Evolutionary conservation across 2,113 vertebrate genomes (phyloP), one percentile per base, ranked within the genome.

Genomic region (Oreocharis arfaki): DNA sequence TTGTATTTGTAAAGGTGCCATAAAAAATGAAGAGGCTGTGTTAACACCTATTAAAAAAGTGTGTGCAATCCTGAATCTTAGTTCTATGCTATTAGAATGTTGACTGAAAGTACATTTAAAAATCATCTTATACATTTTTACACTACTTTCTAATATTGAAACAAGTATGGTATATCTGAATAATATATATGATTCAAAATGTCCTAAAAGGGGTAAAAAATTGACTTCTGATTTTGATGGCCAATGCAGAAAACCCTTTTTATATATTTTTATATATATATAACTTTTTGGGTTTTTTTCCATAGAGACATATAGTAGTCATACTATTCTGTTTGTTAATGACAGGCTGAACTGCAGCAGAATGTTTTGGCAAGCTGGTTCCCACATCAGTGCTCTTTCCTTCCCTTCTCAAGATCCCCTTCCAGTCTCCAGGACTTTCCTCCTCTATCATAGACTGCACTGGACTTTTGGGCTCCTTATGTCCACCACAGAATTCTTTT

Each of bases 51-150:
- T 9, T 55, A 55, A 80, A 82, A 90, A 75, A 22, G 4, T 39
- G 46, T 0, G 0, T 68, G 24, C 3, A 56, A 56, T 64, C 19
- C 6, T 44, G 27, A 85, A 35, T 83, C 16, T 47, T 55, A 67
- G 52, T 83, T 79, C n/a, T 32, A 16, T 46, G 10, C 2, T 64
- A 47, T 47, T 50, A 39, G 30, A 79, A 76, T 33, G 2, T 30
- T 76, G 23, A 39, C 26, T 60, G 44, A 83, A 92, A 63, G 6
- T 64, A 63, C 4, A 71, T 50, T 82, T 71, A 5, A 75, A 84
- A 52, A 39, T 27, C 0, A 15, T 30, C 7, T 39, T 64, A 55
- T 7, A 16, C 1, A 74, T 59, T 64, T 73, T 37, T 7, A 26
- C 42, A 18, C 2, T 52, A 24, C 2, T 60, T 80, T 64, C 10